These are phyloP conservation scores for Holacanthella duospinosa DNA, from an alignment of 2,888 invertebrate species.

Conservation along the genomic window DNA sequence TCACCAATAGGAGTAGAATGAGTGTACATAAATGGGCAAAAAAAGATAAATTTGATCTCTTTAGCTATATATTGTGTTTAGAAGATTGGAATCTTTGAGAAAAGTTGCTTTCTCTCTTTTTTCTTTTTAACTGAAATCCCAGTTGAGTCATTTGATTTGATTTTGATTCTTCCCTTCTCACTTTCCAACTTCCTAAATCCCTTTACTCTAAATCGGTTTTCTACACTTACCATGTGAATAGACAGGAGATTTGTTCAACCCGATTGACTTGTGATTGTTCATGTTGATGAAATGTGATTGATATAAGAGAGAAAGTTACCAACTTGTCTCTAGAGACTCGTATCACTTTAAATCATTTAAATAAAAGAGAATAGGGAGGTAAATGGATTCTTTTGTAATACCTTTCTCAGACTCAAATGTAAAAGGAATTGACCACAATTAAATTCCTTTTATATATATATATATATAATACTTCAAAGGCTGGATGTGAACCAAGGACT, in stretches of 20 bases:
- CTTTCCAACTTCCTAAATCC: conserved; percentile 8
- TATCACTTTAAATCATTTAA: conserved; percentile 1
- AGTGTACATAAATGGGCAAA: neutral
- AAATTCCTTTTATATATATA: neutral
- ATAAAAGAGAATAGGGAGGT: neutral
- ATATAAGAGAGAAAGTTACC: neutral
- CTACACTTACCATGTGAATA: neutral
- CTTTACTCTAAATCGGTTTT: neutral
- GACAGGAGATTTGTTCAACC: neutral
- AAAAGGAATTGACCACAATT: neutral
- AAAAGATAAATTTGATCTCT: neutral
- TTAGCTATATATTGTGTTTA: conserved; percentile 5
- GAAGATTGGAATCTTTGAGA: conserved; percentile 1
- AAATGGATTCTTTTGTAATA: neutral
- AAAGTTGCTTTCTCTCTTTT: neutral
- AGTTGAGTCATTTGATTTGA: conserved; percentile 17
- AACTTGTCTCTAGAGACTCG: neutral
- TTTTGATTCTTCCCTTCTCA: conserved; percentile 5
- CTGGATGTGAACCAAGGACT: neutral
- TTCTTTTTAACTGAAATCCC: conserved; percentile 13
- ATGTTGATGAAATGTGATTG: conserved; percentile 2
- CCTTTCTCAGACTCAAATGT: neutral
- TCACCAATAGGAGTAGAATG: neutral
- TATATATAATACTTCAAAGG: too few relatives aligned
- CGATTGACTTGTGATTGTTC: neutral